These are phyloP conservation scores for Priocnemis perturbator DNA, from an alignment of 2,888 invertebrate genomes.

Conservation along the genomic window DNA sequence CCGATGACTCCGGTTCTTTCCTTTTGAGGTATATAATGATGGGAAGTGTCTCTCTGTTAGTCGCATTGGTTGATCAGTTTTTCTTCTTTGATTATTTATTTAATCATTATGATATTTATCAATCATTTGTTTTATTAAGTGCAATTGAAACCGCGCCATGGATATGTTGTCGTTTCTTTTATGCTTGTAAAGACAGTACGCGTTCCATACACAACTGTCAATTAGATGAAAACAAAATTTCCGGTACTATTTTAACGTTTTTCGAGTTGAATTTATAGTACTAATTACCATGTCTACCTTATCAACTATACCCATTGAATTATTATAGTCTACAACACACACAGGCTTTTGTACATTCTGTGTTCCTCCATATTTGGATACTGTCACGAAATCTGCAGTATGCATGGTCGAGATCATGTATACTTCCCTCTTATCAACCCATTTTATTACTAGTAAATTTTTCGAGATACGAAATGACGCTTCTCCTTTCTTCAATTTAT, in stretches of 20 bases:
- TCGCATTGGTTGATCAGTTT: slow-evolving; percentile 16
- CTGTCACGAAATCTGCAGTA: slow-evolving; percentile 24
- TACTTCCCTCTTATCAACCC: slow-evolving; percentile 26
- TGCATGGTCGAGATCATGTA: slow-evolving; percentile 27
- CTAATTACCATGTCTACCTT: slow-evolving; percentile 39
- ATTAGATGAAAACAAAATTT: slow-evolving; percentile 60
- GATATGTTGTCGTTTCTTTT: slow-evolving; percentile 19
- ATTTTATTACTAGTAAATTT: slow-evolving; percentile 25
- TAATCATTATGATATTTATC: slow-evolving; percentile 23
- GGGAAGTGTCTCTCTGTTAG: slow-evolving; percentile 26
- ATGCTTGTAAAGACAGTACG: slow-evolving; percentile 14
- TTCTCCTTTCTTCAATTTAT: slow-evolving; percentile 25
- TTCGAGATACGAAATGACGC: slow-evolving; percentile 17
- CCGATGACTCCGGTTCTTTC: slow-evolving; percentile 30
- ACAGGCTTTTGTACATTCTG: slow-evolving; percentile 45
- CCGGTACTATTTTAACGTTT: slow-evolving; percentile 53
- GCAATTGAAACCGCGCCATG: slow-evolving; percentile 18
- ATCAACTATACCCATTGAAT: slow-evolving; percentile 54
- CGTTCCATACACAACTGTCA: slow-evolving; percentile 18
- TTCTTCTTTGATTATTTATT: slow-evolving; percentile 17
- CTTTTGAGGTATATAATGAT: slow-evolving; percentile 18
- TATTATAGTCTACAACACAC: slow-evolving; percentile 46
- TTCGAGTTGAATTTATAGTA: slow-evolving; percentile 3
- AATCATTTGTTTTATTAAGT: slow-evolving; percentile 23
- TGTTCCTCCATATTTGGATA: slow-evolving; percentile 37